Conservation (phyloP, 2,113 vertebrate genomes). For the Microtus pennsylvanicus region DNA sequence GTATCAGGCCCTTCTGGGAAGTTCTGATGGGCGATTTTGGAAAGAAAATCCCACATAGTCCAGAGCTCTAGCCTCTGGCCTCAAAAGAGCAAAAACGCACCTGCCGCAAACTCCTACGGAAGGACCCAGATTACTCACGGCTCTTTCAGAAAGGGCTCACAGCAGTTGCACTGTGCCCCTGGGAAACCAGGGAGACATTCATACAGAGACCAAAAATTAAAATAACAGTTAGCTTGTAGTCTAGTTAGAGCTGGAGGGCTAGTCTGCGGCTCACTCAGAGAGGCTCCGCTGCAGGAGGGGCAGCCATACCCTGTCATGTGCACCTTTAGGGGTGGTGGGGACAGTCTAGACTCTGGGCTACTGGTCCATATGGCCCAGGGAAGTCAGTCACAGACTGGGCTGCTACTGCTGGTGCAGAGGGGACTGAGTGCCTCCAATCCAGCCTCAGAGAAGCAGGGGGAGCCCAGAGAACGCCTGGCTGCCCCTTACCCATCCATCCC, state of each 20-base stretch:
- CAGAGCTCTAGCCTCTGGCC: slow-evolving; percentile 70
- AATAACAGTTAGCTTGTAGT: slow-evolving; percentile 3
- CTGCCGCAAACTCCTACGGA: slow-evolving; percentile 72
- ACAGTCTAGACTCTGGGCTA: background rate
- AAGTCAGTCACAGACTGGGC: background rate
- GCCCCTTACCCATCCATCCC: background rate
- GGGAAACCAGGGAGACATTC: slow-evolving; percentile 71
- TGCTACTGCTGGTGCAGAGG: background rate
- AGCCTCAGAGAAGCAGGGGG: background rate
- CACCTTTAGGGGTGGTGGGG: fast-evolving
- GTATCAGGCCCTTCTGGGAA: slow-evolving; percentile 58
- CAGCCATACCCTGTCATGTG: background rate
- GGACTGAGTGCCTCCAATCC: background rate
- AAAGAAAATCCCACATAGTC: slow-evolving; percentile 71
- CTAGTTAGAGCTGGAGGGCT: background rate
- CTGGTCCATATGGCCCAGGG: background rate
- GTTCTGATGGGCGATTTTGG: slow-evolving; percentile 56
- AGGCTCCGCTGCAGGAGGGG: background rate
- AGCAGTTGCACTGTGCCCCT: slow-evolving; percentile 23
- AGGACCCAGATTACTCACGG: slow-evolving; percentile 74
- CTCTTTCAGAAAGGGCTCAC: slow-evolving; percentile 62
- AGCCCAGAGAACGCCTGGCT: background rate
- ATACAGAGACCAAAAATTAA: slow-evolving; percentile 74
- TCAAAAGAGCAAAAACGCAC: slow-evolving; percentile 69
- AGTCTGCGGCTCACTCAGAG: background rate